phyloP scores from a whole-genome alignment of 35 echinoderm and acorn worm species.

The Hemicentrotus pulcherrimus region DNA sequence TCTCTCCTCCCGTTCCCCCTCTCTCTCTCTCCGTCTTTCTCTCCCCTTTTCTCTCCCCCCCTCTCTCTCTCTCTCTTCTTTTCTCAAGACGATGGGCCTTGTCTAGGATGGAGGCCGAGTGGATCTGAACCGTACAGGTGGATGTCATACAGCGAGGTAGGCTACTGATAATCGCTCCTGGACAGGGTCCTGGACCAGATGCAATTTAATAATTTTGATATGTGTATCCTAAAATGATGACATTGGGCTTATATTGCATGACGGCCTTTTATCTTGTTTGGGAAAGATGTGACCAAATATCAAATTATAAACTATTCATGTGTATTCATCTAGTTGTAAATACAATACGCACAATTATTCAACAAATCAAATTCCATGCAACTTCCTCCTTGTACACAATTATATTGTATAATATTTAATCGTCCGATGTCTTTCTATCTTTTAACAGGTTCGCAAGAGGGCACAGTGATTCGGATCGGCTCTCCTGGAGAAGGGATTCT shows the following conservation, averaged over 20 bases:
- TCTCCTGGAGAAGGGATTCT: constrained; percentile 67
- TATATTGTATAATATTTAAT: neutral
- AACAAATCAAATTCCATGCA: neutral
- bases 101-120: constrained; percentile 21
- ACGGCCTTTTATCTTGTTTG: neutral
- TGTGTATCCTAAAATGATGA: neutral
- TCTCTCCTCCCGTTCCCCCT: too few relatives aligned
- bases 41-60: neutral
- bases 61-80: neutral
- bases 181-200: neutral
- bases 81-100: constrained; percentile 26
- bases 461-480: constrained; percentile 58
- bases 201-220: too few relatives aligned
- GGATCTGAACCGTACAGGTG: constrained; percentile 13
- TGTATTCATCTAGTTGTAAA: neutral
- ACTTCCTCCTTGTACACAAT: neutral
- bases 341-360: neutral
- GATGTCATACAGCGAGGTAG: constrained; percentile 43
- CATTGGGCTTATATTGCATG: neutral
- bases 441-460: constrained; percentile 37
- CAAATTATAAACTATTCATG: neutral
- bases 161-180: neutral
- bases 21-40: neutral
- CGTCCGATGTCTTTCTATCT: neutral
- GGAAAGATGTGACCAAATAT: neutral